Evolutionary conservation across 2,113 vertebrate genomes (phyloP).

Genomic region (Micromys minutus): DNA sequence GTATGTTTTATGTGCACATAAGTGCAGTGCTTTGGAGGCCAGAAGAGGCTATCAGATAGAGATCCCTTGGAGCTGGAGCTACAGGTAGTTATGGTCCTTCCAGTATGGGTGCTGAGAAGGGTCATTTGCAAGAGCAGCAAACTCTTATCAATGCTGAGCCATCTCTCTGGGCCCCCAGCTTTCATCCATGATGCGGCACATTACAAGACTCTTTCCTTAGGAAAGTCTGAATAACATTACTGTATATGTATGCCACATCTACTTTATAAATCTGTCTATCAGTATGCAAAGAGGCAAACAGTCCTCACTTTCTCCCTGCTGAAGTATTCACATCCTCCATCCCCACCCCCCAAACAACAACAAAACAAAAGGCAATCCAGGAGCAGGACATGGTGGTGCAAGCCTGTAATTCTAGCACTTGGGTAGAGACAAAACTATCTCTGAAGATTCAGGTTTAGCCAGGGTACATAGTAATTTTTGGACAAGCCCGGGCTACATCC

Average conservation of each 20-base stretch:
- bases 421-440: background rate
- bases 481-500: background rate
- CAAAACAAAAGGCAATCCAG: background rate
- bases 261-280: background rate
- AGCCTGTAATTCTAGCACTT: background rate
- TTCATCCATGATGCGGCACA: background rate
- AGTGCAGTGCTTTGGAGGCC: background rate
- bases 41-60: background rate
- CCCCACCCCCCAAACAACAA: background rate
- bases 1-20: background rate
- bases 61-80: background rate
- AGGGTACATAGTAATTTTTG: background rate
- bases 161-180: background rate
- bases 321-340: background rate
- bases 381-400: background rate
- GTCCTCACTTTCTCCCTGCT: background rate
- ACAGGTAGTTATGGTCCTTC: background rate
- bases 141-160: background rate
- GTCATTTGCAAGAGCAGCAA: background rate
- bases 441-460: background rate
- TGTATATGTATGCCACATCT: accelerated
- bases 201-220: background rate
- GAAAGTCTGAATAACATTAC: background rate
- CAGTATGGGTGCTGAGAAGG: background rate
- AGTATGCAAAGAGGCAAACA: background rate